phyloP scores from a whole-genome alignment of 2,888 invertebrate species.

The Volucella inanis region DNA sequence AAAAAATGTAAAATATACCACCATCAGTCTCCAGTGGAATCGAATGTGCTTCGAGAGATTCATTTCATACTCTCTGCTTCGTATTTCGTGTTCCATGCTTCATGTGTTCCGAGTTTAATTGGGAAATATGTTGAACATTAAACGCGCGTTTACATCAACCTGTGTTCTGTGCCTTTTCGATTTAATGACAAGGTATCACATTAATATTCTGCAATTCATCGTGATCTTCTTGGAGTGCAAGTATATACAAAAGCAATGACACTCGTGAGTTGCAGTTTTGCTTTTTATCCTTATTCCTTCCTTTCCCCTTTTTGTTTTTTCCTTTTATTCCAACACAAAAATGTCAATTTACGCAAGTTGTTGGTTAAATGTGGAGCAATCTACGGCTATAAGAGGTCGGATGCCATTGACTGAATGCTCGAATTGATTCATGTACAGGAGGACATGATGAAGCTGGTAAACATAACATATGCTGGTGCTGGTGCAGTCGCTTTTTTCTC shows the following conservation, averaged over 20 bases:
- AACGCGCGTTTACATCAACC: constrained; percentile 25
- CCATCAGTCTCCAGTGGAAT: constrained; percentile 16
- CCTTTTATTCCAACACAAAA: no score
- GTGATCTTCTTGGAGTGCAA: constrained; percentile 6
- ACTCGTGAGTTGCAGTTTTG: constrained; percentile 9
- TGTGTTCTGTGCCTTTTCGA: constrained; percentile 12
- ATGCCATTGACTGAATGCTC: no score
- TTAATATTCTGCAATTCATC: constrained; percentile 28
- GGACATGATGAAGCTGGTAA: not conserved
- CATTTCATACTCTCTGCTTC: no score
- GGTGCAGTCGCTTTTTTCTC: no score
- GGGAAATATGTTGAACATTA: constrained; percentile 44
- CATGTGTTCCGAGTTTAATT: constrained; percentile 46
- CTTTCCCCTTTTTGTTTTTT: not conserved
- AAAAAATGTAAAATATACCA: constrained; percentile 35
- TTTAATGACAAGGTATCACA: constrained; percentile 32
- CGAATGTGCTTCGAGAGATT: not conserved
- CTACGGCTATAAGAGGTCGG: not conserved
- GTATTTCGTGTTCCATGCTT: no score
- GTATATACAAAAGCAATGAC: constrained; percentile 38
- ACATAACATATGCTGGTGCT: not conserved
- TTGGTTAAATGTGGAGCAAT: not conserved
- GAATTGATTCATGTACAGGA: not conserved
- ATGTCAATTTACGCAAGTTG: not conserved
- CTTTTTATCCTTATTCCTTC: constrained; percentile 11